A percentile compares a stretch with the other conserved stretches of the same genome.
Evolutionary conservation across 2,113 vertebrate genomes (phyloP).

Genomic region (Ceuthmochares aereus): DNA sequence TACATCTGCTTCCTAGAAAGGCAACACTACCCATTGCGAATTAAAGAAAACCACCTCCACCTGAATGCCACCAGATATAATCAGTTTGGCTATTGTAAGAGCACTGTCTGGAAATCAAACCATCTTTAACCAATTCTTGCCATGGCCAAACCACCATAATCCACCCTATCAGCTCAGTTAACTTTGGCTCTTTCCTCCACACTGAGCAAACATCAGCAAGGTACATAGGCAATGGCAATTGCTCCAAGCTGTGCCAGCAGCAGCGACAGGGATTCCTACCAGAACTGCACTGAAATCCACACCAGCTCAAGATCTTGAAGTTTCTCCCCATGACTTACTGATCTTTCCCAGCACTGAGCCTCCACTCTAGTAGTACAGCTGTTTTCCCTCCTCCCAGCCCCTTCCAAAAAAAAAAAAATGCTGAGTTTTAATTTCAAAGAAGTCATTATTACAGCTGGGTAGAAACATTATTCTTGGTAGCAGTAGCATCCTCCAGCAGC

Average conservation of each 20-base stretch:
- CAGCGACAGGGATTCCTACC: background rate
- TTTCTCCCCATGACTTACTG: background rate
- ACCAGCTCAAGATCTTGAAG: background rate
- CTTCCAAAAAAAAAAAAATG: background rate
- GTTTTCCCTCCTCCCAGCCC: too few relatives aligned
- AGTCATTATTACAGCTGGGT: background rate
- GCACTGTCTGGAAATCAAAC: background rate
- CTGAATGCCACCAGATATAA: background rate
- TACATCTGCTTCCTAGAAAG: background rate
- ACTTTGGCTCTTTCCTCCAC: background rate
- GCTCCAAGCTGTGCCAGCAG: background rate
- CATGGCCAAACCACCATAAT: background rate
- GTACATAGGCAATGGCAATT: rapidly evolving
- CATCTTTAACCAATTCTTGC: background rate
- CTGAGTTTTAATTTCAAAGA: background rate
- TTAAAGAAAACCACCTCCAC: background rate
- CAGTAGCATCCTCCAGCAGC: background rate
- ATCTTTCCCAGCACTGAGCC: background rate
- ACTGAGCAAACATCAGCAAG: background rate
- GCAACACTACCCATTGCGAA: background rate
- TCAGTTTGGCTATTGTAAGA: background rate
- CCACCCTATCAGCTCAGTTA: background rate
- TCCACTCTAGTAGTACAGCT: background rate
- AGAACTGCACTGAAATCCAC: background rate
- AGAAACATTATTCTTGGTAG: background rate